These are phyloP conservation scores for Liparis tanakae DNA, from an alignment of 2,797 vertebrate genomes.

Conservation along the genomic window DNA sequence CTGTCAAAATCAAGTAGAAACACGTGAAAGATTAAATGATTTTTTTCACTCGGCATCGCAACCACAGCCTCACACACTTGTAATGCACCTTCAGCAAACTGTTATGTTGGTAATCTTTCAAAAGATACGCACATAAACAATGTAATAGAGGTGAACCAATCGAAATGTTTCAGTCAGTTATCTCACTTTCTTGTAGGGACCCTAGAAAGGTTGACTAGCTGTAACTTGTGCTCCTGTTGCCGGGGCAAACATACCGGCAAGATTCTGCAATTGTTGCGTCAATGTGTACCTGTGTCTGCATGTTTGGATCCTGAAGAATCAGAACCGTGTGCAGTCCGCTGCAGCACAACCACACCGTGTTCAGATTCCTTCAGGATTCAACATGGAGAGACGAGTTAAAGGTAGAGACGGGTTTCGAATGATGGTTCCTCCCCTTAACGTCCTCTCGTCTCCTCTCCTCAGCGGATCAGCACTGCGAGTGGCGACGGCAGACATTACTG, in stretches of 20 bases:
- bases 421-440: background rate
- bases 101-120: background rate
- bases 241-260: too few relatives aligned
- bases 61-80: background rate
- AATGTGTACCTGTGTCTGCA: too few relatives aligned
- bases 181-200: too few relatives aligned
- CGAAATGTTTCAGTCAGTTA: background rate
- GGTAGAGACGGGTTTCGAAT: background rate
- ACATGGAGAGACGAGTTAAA: background rate
- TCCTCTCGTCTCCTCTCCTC: slow-evolving; percentile 12
- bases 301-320: too few relatives aligned
- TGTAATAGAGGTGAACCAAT: background rate
- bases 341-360: too few relatives aligned
- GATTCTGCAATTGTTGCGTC: too few relatives aligned
- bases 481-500: slow-evolving; percentile 97
- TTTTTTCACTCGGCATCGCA: too few relatives aligned
- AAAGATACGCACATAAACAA: background rate
- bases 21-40: too few relatives aligned
- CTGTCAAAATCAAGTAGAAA: background rate
- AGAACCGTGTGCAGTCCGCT: too few relatives aligned
- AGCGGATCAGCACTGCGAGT: slow-evolving; percentile 98
- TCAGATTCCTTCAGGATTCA: background rate
- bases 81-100: background rate
- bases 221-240: too few relatives aligned
- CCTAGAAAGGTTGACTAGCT: too few relatives aligned